Evolutionary conservation across 2,113 vertebrate genomes (phyloP), one percentile per base, ranked within the genome.

Genomic region (Onychorhynchus coronatus): DNA sequence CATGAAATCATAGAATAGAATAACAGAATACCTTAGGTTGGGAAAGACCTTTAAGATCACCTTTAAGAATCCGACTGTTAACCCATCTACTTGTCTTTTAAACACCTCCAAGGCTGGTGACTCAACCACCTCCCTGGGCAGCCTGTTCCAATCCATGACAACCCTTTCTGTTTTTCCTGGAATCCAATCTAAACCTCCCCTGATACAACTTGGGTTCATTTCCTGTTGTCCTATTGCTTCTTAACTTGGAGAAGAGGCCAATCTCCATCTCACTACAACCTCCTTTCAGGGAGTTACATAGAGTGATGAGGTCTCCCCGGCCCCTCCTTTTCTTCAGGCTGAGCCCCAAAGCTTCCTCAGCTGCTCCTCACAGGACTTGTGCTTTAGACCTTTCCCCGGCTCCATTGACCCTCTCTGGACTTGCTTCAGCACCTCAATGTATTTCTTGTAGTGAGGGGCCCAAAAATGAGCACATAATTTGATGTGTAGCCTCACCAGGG

Each of bases 221-320:
- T 90, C 31, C 6, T 78, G 37, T 75, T 14, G 1, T 59, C 31
- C 53, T 63, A 7, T 47, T 12, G 1, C 33, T 39, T 61, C 15
- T 35, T 35, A 49, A 8, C 11, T 14, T 22, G 23, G 20, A 62
- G 14, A 82, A 59, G 52, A 90, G 42, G 44, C 27, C 0, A 0
- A 56, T 39, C 4, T 44, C 63, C 21, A 27, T 12, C 28, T 56
- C 9, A 0, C 27, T 24, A 5, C 31, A 44, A 0, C 10, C 22
- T 72, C 42, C 24, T 73, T 35, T 59, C 59, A 59, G 28, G 39
- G 2, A 19, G 12, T 4, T 83, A 35, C 27, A 27, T 25, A 30
- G 14, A 28, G 13, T 0, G 0, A 30, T 28, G 2, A 82, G 46
- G 41, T 76, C 27, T 62, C 15, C 5, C 23, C 30, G 14, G 3